A percentile compares a stretch with the other conserved stretches of the same genome.
Evolutionary conservation across 2,888 invertebrate species (phyloP).

Genomic region (Melanostoma mellinum): DNA sequence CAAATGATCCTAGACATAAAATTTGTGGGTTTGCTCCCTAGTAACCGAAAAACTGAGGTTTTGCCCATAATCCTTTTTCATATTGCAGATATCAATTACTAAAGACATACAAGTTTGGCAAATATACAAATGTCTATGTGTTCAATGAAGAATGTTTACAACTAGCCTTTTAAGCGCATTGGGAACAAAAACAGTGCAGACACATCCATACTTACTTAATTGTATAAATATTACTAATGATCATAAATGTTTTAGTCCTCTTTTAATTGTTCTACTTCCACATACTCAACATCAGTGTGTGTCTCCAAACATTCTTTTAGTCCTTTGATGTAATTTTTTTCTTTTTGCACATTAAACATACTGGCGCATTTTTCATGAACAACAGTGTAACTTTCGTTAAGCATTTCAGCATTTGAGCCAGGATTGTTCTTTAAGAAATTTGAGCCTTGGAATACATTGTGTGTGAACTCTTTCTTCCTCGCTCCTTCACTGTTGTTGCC

Average conservation of each 20-base stretch:
- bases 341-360: slow-evolving; percentile 82
- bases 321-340: slow-evolving; percentile 83
- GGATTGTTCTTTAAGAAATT: slow-evolving; percentile 72
- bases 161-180: no score
- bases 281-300: slow-evolving; percentile 84
- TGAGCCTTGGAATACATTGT: slow-evolving; percentile 48
- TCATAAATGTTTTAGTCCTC: slow-evolving; percentile 34
- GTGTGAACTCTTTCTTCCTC: not conserved
- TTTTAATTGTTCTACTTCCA: slow-evolving; percentile 80
- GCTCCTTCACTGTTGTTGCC: not conserved
- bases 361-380: slow-evolving; percentile 82
- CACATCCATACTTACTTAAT: not conserved
- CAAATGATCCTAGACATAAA: no score
- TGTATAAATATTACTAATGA: not conserved
- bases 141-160: no score
- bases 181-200: not conserved
- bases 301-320: slow-evolving; percentile 81
- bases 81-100: no score
- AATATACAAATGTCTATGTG: no score
- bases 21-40: no score
- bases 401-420: slow-evolving; percentile 75
- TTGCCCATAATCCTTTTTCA: no score
- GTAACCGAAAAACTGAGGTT: no score
- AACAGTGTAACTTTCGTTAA: slow-evolving; percentile 82
- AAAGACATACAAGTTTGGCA: no score